Percentiles rank a stretch among this genome's conserved stretches.
Conservation (phyloP, 92 coral and sea anemone species). For the Diadumene lineata region DNA sequence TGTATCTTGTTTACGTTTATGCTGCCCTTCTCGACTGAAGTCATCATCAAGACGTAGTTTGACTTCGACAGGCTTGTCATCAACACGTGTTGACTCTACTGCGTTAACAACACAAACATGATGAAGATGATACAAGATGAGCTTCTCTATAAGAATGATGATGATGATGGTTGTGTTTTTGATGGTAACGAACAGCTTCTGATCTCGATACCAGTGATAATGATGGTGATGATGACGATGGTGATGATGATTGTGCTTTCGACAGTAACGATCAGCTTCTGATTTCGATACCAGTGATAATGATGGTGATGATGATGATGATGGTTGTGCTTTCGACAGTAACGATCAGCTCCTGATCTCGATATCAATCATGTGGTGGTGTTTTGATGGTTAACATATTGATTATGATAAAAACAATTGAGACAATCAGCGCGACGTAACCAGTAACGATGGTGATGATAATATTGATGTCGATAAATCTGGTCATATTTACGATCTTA, state of each 20-base stretch:
- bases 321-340: neutral
- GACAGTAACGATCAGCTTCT: neutral
- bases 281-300: neutral
- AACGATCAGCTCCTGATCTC: no score
- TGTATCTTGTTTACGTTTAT: constrained; percentile 78
- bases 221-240: neutral
- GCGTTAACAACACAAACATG: neutral
- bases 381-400: no score
- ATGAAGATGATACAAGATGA: no score
- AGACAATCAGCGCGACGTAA: no score
- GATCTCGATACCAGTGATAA: neutral
- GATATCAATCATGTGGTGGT: no score
- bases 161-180: neutral
- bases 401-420: no score
- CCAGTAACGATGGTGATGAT: neutral
- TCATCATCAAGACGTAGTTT: constrained; percentile 26
- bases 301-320: neutral
- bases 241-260: neutral
- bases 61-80: constrained; percentile 8
- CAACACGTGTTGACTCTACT: constrained; percentile 5
- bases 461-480: neutral
- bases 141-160: no score
- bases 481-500: neutral
- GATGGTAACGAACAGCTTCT: neutral
- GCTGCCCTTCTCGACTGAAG: constrained; percentile 36